Conservation (phyloP, 92 coral and sea anemone species). For the Heteractis magnifica region DNA sequence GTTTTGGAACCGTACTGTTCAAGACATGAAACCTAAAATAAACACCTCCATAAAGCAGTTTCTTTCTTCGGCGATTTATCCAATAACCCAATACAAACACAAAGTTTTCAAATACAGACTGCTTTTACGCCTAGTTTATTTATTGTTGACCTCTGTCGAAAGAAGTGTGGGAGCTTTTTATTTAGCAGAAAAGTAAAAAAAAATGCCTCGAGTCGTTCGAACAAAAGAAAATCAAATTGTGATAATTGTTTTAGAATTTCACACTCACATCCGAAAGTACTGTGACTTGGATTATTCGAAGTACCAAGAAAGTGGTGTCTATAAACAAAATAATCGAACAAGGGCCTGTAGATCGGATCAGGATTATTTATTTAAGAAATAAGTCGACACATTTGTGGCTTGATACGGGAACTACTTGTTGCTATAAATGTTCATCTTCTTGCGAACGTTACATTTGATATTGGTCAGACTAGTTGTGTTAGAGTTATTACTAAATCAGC, state of each 20-base stretch:
- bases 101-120: conserved; percentile 16
- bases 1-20: conserved; percentile 17
- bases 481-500: neutral
- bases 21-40: conserved; percentile 12
- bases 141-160: conserved; percentile 40
- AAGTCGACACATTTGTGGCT: conserved; percentile 23
- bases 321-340: conserved; percentile 15
- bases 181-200: neutral
- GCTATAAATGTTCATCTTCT: neutral
- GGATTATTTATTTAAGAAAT: conserved; percentile 24
- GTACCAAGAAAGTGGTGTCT: neutral
- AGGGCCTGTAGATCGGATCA: conserved; percentile 41
- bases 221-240: conserved; percentile 23
- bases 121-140: conserved; percentile 23
- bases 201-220: neutral
- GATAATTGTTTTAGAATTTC: conserved; percentile 4
- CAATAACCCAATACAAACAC: conserved; percentile 33
- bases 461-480: neutral
- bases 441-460: neutral
- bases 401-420: conserved; percentile 7
- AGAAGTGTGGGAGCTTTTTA: neutral
- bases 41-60: neutral
- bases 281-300: neutral
- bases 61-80: conserved; percentile 31
- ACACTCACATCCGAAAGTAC: neutral